A percentile compares a stretch with the other conserved stretches of the same genome.
phyloP scores from a whole-genome alignment of 2,113 vertebrate species.

The Atherinomorus stipes region DNA sequence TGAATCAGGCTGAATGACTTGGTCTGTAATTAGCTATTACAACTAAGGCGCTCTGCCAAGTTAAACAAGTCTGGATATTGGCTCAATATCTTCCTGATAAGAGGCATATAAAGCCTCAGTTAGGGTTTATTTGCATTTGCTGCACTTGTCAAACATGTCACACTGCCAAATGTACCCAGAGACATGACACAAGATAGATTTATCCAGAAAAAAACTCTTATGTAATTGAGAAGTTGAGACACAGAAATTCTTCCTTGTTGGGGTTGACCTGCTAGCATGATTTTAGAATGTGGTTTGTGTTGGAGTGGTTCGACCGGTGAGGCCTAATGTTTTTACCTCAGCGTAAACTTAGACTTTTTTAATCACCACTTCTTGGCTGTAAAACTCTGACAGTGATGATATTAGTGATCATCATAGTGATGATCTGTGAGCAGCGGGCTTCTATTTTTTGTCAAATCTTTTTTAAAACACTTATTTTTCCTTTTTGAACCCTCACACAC shows the following conservation, averaged over 20 bases:
- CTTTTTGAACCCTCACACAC: background rate
- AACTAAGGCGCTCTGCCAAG: constrained; percentile 1
- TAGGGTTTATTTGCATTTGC: background rate
- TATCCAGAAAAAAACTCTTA: background rate
- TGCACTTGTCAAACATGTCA: constrained; percentile 1
- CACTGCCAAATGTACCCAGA: background rate
- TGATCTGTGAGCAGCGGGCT: background rate
- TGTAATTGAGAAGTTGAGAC: too few relatives aligned
- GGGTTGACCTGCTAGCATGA: too few relatives aligned
- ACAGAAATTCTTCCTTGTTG: too few relatives aligned
- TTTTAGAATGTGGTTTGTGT: too few relatives aligned
- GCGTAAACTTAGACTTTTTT: too few relatives aligned
- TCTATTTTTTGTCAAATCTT: background rate
- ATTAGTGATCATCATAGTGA: background rate
- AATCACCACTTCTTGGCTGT: background rate
- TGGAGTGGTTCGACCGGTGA: too few relatives aligned
- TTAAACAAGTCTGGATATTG: background rate
- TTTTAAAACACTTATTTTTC: too few relatives aligned
- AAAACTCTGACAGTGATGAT: background rate
- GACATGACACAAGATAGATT: background rate
- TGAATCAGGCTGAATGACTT: background rate
- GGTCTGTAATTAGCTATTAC: background rate
- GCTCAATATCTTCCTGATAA: constrained; percentile 9
- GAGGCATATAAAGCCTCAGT: background rate
- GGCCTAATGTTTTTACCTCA: too few relatives aligned